Conservation (phyloP, 1,140 invertebrate species). For the Drosophila takahashii region DNA sequence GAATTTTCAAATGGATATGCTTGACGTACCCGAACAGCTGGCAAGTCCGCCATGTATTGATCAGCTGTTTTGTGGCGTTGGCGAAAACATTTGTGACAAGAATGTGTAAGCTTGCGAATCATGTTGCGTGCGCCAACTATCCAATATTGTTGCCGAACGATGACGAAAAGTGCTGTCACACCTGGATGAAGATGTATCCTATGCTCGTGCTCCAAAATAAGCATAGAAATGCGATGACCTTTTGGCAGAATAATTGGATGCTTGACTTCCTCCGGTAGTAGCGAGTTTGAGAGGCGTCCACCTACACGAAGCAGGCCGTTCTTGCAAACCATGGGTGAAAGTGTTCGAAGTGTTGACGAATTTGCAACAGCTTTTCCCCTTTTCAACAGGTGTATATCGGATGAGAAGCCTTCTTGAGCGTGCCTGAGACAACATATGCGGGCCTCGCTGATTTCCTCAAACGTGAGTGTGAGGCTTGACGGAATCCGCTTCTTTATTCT, state of each 20-base stretch:
- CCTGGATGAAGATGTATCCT: not conserved
- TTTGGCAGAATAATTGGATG: constrained; percentile 1
- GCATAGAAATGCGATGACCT: not conserved
- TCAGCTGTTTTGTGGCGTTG: no score
- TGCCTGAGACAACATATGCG: no score
- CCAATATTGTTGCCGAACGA: not conserved
- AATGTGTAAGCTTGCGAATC: not conserved
- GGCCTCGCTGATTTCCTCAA: no score
- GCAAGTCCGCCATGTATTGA: no score
- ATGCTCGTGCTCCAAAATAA: not conserved
- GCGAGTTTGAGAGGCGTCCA: not conserved
- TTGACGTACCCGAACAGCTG: no score
- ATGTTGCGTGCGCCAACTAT: not conserved
- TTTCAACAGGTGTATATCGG: no score
- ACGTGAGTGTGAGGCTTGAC: no score
- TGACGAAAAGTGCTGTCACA: not conserved
- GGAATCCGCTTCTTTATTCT: not conserved
- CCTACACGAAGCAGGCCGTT: not conserved
- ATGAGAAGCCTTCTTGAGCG: no score
- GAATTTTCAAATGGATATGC: no score
- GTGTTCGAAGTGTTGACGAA: no score
- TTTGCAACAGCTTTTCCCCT: no score
- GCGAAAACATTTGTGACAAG: no score
- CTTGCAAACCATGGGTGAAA: not conserved
- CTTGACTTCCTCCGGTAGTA: not conserved